Conservation (phyloP, 2,888 invertebrate genomes). For the Fissipunctia ypsillon region DNA sequence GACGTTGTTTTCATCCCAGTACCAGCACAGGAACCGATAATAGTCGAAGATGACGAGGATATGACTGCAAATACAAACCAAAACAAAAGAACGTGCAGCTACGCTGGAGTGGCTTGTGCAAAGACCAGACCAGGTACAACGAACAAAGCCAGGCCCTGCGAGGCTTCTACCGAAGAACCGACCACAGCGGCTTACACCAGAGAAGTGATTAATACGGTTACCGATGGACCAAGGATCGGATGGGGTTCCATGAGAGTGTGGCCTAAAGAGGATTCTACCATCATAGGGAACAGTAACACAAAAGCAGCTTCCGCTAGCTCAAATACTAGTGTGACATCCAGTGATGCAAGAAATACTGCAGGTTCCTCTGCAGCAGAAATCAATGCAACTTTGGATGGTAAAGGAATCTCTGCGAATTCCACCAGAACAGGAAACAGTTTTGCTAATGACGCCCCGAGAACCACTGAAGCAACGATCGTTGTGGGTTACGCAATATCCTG, state of each 20-base stretch:
- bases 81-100: background rate
- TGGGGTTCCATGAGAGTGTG: constrained; percentile 7
- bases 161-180: background rate
- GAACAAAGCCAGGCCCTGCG: background rate
- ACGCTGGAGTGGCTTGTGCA: background rate
- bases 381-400: background rate
- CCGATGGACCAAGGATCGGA: background rate
- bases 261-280: background rate
- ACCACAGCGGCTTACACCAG: background rate
- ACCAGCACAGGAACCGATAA: constrained; percentile 5
- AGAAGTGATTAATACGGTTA: background rate
- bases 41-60: constrained; percentile 10
- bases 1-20: constrained; percentile 1
- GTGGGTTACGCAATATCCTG: constrained; percentile 3
- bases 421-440: background rate
- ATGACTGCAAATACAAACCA: background rate
- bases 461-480: background rate
- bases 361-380: background rate
- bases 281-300: background rate
- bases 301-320: background rate
- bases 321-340: background rate
- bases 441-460: background rate
- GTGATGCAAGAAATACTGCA: background rate
- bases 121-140: background rate
- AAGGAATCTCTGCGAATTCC: background rate